Base-by-base conservation (phyloP, 2,113 vertebrate species). In the Chitala chitala region DNA sequence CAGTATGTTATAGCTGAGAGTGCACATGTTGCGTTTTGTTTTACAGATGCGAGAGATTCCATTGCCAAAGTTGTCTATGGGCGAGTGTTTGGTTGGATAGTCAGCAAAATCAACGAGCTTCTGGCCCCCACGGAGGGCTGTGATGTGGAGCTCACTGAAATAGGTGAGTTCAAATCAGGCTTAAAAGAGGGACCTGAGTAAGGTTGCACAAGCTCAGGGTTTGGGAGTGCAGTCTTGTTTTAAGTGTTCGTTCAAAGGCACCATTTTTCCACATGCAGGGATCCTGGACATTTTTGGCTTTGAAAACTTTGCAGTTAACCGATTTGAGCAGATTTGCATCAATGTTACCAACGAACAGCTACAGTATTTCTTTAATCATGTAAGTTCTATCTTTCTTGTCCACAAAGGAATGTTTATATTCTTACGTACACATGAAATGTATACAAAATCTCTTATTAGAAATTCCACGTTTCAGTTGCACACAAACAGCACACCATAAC, bases 271-370 rank as follows among this genome's bases (percentile, higher is more conserved):
- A 13, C 20, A 13, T 80, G 48, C 65, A 92, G 91, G 90, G 22
- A 91, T 92, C 68, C 68, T 92, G 66, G 91, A 92, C 82, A 92
- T 92, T 78, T 92, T 92, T 78, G 91, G 91, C 0, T 92, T 92
- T 83, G 91, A 92, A 78, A 92, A 92, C 71, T 92, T 92, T 40
- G 44, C 85, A 31, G 87, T 91, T 65, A 92, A 92, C 83, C 81
- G 85, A 44, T 92, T 89, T 0, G 91, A 92, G 76, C 91, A 92
- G 71, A 82, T 92, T 71, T 92, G 91, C 82, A 92, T 92, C 76
- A 92, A 92, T 76, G 82, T 92, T 71, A 91, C 91, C 46, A 92
- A 92, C 66, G 91, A 92, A 76, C 89, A 92, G 82, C 86, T 92
- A 51, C 91, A 92, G 84, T 89, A 88, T 78, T 92, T 91, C 82